Conservation (phyloP, 2,113 vertebrate genomes). For the Amblyornis subalaris region DNA sequence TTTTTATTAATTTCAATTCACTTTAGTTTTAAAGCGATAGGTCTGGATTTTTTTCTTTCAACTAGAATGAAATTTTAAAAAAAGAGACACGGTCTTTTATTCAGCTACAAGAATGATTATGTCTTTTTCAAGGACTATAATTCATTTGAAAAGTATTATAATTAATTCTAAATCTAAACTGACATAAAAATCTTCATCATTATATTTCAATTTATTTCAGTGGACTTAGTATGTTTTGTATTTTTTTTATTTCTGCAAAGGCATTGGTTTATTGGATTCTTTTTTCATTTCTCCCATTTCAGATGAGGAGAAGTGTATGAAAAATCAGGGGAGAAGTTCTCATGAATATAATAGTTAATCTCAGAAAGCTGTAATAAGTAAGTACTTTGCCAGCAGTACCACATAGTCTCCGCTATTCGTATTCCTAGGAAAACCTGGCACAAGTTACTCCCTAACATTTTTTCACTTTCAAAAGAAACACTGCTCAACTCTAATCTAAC, state of each 20-base stretch:
- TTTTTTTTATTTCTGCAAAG: background rate
- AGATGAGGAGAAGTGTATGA: background rate
- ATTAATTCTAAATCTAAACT: background rate
- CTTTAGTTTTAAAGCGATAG: background rate
- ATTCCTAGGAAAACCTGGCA: background rate
- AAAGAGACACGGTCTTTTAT: background rate
- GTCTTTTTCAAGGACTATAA: background rate
- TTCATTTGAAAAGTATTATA: background rate
- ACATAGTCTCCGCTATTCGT: fast-evolving
- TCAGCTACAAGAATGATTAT: background rate
- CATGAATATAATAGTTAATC: background rate
- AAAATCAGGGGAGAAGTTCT: background rate
- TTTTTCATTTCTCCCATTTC: background rate
- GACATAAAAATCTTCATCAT: background rate
- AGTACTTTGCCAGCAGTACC: background rate
- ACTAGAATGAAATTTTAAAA: background rate
- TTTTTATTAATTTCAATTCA: background rate
- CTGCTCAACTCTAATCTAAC: background rate
- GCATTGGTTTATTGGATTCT: fast-evolving
- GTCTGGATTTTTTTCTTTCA: background rate
- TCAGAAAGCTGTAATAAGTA: background rate
- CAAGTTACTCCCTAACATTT: background rate
- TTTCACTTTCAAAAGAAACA: background rate
- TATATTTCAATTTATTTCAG: background rate
- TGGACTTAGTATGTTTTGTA: background rate